Percentiles rank a stretch among this genome's conserved stretches.
Conservation (phyloP, 2,888 invertebrate species). For the Acanthopleura granulata region DNA sequence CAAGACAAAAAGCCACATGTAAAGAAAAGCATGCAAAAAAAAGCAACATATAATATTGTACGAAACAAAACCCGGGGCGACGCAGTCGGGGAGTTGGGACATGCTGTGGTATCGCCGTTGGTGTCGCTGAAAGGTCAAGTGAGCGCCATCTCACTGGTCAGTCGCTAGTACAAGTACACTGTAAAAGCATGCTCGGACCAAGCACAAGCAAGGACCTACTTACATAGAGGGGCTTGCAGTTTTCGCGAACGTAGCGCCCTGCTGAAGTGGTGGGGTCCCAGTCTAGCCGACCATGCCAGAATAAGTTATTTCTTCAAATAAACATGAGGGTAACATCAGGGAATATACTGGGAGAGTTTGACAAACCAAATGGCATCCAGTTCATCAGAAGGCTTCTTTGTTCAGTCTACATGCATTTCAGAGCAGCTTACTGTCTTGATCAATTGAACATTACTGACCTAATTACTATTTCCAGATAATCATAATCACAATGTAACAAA, state of each 20-base stretch:
- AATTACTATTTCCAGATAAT: too few species aligned
- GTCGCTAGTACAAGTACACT: not conserved
- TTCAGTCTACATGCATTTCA: not conserved
- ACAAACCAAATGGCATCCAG: not conserved
- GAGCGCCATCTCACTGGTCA: too few species aligned
- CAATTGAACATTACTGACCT: too few species aligned
- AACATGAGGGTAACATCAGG: not conserved
- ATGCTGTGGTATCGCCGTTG: too few species aligned
- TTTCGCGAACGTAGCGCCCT: constrained; percentile 97
- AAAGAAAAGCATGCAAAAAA: constrained; percentile 5
- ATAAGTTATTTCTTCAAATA: constrained; percentile 76
- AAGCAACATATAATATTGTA: constrained; percentile 6
- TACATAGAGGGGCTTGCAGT: constrained; percentile 96
- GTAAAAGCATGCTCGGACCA: constrained; percentile 3
- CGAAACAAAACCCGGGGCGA: constrained; percentile 3
- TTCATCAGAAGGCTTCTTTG: not conserved
- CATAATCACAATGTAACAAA: too few species aligned
- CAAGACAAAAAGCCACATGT: constrained; percentile 19
- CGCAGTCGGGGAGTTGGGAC: not conserved
- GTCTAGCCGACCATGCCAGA: constrained; percentile 97
- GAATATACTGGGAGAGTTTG: not conserved
- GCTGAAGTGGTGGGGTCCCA: constrained; percentile 99
- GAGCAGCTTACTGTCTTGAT: too few species aligned
- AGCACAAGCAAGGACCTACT: constrained; percentile 59
- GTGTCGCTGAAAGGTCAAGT: too few species aligned